These are phyloP conservation scores for Kuschelorhynchus macadamiae DNA, from an alignment of 2,888 invertebrate genomes.

Conservation along the genomic window DNA sequence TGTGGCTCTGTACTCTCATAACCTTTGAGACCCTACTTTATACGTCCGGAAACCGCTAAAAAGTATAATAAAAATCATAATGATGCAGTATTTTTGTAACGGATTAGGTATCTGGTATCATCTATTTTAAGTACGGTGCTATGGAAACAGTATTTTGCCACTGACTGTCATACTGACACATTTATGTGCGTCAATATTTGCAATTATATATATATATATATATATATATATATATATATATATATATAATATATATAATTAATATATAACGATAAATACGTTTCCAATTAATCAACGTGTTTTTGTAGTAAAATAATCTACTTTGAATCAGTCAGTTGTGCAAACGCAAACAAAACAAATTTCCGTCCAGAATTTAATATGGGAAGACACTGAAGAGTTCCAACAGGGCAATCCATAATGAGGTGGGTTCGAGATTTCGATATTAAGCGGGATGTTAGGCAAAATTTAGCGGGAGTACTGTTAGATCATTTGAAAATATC, in stretches of 20 bases:
- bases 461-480: background rate
- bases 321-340: background rate
- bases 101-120: background rate
- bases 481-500: background rate
- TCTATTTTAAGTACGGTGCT: background rate
- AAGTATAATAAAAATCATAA: too few species aligned
- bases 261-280: background rate
- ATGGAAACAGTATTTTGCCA: background rate
- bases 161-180: background rate
- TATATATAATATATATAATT: too few species aligned
- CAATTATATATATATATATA: too few species aligned
- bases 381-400: constrained; percentile 5
- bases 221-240: too few species aligned
- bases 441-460: background rate
- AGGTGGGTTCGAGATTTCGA: background rate
- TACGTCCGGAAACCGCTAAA: too few species aligned
- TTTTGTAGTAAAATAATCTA: background rate
- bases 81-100: too few species aligned
- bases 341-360: background rate
- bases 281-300: background rate
- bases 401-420: constrained; percentile 8
- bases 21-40: too few species aligned
- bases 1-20: too few species aligned
- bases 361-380: constrained; percentile 9
- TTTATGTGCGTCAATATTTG: background rate